Base-by-base conservation (phyloP, 2,888 invertebrate genomes). In the Fragum whitleyi region DNA sequence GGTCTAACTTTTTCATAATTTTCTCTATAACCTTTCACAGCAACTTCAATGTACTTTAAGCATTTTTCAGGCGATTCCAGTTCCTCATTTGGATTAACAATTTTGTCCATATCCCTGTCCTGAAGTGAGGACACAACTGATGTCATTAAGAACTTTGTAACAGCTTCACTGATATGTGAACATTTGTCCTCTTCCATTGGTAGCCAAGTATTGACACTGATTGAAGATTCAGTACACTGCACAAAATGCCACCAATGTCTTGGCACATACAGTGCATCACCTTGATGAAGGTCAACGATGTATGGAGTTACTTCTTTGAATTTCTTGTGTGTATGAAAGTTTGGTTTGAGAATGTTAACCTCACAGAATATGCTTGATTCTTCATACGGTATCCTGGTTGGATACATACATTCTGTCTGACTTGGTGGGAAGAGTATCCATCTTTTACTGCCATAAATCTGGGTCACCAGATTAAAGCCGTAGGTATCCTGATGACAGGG, bases 221-320 rank as follows among this genome's bases (percentile, higher is more conserved):
- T 92, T 53, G 95, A 95, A 2, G 91, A 84, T 11, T 95, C 94
- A n/a, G 94, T 79, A 81, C 95, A 95, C 94, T 97, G 97, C 0
- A 98, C 99, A 94, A 97, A 98, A 95, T 99, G 99, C 99, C 99
- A 99, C 98, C 99, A 99, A 81, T 97, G 96, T 81, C 96, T 95
- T 0, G 99, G 99, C 9, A 99, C 97, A 90, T 97, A 96, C 47
- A 99, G 94, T 0, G 97, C 96, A 94, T 99, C 97, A 0, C 98
- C 98, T 14, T 97, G 96, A 62, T 96, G 95, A 69, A 99, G 94
- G 73, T 96, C 95, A 39, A 97, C 95, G 83, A 96, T 94, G 82
- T 93, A 89, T 0, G 94, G 94, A 32, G 88, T 87, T 11, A 92
- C 85, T 11, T 91, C 77, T 88, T 90, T 82, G 85, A 93, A 92